phyloP scores from a whole-genome alignment of 2,888 invertebrate species.

The Chesias legatella region DNA sequence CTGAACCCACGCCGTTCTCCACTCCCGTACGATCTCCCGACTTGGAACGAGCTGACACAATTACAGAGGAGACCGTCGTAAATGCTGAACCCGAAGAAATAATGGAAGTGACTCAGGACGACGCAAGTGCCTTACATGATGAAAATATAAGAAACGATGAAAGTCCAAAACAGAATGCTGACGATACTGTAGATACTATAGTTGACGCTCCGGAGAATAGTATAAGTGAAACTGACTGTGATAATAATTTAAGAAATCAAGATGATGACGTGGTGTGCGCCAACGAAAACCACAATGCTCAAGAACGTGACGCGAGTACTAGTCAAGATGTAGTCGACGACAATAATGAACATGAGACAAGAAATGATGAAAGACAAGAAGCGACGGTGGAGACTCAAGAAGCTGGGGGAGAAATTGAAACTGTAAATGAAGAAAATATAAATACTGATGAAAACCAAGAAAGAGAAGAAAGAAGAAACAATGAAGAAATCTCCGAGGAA shows the following conservation, averaged over 20 bases:
- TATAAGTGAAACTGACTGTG: slow-evolving; percentile 73
- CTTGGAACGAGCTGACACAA: slow-evolving; percentile 24
- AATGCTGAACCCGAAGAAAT: slow-evolving; percentile 6
- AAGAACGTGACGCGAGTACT: slow-evolving; percentile 49
- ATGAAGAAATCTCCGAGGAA: background rate
- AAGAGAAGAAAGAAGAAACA: background rate
- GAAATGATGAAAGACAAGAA: slow-evolving; percentile 12
- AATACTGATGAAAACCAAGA: slow-evolving; percentile 7
- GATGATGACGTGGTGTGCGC: slow-evolving; percentile 77
- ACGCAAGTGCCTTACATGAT: slow-evolving; percentile 25
- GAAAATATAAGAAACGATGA: slow-evolving; percentile 16
- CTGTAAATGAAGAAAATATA: slow-evolving; percentile 12
- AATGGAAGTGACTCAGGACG: slow-evolving; percentile 4
- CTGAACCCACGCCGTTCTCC: slow-evolving; percentile 62
- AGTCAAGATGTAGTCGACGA: slow-evolving; percentile 42
- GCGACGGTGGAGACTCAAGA: slow-evolving; percentile 31
- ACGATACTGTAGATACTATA: slow-evolving; percentile 7
- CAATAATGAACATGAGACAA: slow-evolving; percentile 13
- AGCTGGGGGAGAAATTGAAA: slow-evolving; percentile 9
- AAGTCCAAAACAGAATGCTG: slow-evolving; percentile 5
- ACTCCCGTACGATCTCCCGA: slow-evolving; percentile 64
- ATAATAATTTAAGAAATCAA: slow-evolving; percentile 68
- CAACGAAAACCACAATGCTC: slow-evolving; percentile 49
- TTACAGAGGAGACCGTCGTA: slow-evolving; percentile 9
- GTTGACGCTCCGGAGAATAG: slow-evolving; percentile 44